Evolutionary conservation across 2,113 vertebrate genomes (phyloP).

Genomic region (Apus apus): DNA sequence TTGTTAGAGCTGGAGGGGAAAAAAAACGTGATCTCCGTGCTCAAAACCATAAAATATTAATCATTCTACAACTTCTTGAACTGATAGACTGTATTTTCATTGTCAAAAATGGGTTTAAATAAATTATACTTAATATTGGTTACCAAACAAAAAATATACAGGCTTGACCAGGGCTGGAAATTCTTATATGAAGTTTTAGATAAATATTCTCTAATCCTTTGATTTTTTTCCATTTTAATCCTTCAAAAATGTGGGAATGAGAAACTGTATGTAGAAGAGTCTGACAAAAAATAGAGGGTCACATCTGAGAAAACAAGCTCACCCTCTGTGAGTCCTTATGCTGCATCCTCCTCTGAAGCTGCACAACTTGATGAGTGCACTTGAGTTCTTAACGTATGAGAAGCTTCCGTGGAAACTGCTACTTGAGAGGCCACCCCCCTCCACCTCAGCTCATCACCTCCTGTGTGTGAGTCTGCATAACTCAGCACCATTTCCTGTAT

Average conservation of each 20-base stretch:
- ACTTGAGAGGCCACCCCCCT: neutral
- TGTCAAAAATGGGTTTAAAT: neutral
- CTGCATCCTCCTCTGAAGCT: neutral
- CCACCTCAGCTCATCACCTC: neutral
- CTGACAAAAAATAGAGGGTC: neutral
- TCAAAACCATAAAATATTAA: neutral
- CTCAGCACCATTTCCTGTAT: neutral
- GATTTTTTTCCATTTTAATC: neutral
- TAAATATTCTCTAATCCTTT: neutral
- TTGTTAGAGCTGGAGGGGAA: neutral
- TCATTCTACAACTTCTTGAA: neutral
- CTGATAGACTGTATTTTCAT: neutral
- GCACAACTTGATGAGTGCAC: rapidly evolving
- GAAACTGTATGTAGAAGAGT: neutral
- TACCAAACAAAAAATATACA: neutral
- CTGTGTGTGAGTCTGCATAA: neutral
- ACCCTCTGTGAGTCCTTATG: neutral
- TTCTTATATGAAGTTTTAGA: neutral
- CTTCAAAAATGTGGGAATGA: neutral
- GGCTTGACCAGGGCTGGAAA: neutral
- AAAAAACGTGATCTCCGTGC: neutral
- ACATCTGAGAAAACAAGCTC: neutral
- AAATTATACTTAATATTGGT: neutral
- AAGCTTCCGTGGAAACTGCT: neutral
- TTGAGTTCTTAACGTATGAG: neutral